Percentiles rank a stretch among this genome's conserved stretches.
Evolutionary conservation across 2,113 vertebrate genomes (phyloP).

Genomic region (Rhinoptilus africanus): DNA sequence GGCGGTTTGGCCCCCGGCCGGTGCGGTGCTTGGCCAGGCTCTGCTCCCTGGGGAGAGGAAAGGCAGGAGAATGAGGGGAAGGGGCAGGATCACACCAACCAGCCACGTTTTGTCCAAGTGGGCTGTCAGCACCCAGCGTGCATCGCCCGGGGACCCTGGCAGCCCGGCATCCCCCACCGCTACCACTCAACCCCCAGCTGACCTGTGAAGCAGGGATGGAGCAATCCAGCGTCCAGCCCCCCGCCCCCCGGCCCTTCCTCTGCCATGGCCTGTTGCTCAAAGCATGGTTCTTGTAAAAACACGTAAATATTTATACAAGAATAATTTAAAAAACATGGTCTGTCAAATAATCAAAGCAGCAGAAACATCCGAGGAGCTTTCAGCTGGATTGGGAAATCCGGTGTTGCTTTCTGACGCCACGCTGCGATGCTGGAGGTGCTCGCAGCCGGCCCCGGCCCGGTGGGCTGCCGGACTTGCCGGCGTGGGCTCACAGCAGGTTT

Average conservation of each 20-base stretch:
- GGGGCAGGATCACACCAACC: not conserved
- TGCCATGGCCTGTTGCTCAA: constrained; percentile 29
- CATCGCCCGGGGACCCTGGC: fast-evolving
- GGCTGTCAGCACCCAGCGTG: not conserved
- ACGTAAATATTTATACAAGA: constrained; percentile 69
- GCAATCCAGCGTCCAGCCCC: not conserved
- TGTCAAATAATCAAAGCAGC: constrained; percentile 65
- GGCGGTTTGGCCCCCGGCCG: fast-evolving
- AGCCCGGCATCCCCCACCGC: not conserved
- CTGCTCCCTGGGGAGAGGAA: not conserved
- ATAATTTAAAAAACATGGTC: constrained; percentile 66
- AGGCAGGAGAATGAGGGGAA: fast-evolving
- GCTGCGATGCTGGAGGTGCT: not conserved
- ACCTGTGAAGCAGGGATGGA: not conserved
- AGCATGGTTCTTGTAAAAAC: constrained; percentile 69
- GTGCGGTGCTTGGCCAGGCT: not conserved
- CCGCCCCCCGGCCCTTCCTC: constrained; percentile 16
- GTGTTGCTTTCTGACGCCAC: not conserved
- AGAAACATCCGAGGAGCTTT: constrained; percentile 35
- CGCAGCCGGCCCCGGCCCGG: not conserved
- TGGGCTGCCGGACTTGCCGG: fast-evolving
- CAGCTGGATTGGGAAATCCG: constrained; percentile 27
- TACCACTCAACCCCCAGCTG: not conserved
- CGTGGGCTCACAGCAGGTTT: not conserved
- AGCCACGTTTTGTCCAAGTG: fast-evolving